Conservation (phyloP, 2,888 invertebrate species). For the Rhagonycha lutea region DNA sequence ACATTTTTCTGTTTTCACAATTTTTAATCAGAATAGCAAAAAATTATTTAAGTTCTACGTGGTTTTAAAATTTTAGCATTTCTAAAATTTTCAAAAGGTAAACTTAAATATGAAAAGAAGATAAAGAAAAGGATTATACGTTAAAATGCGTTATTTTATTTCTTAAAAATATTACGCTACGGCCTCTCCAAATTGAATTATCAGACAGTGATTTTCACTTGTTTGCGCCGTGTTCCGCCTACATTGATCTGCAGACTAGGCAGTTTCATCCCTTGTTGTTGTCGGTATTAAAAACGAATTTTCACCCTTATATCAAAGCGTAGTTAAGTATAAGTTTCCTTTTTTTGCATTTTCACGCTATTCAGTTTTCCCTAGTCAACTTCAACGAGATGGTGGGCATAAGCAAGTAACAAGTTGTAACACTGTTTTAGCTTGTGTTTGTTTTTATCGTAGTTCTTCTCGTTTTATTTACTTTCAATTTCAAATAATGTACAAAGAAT, state of each 20-base stretch:
- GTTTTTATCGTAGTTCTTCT: conserved; percentile 25
- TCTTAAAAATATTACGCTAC: conserved; percentile 32
- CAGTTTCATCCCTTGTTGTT: conserved; percentile 28
- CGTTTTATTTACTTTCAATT: conserved; percentile 36
- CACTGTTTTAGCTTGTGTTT: conserved; percentile 31
- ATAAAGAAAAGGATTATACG: background rate
- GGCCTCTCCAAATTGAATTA: conserved; percentile 48
- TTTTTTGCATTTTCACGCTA: conserved; percentile 10
- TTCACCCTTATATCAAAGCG: conserved; percentile 12
- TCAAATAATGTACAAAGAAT: conserved; percentile 15
- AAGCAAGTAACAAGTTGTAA: conserved; percentile 26
- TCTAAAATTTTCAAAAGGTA: background rate
- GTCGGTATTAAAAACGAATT: conserved; percentile 8
- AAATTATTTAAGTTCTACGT: background rate
- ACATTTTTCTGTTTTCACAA: background rate
- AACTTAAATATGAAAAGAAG: background rate
- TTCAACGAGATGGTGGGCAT: conserved; percentile 17
- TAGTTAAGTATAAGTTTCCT: conserved; percentile 11
- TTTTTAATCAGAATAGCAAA: background rate
- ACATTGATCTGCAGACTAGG: conserved; percentile 34
- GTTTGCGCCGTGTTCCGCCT: conserved; percentile 44
- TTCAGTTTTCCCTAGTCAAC: conserved; percentile 14
- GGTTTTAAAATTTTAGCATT: background rate
- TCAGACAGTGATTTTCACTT: conserved; percentile 50
- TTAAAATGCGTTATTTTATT: background rate